Base-by-base conservation (phyloP, 2,888 invertebrate genomes). In the Dascillus cervinus region DNA sequence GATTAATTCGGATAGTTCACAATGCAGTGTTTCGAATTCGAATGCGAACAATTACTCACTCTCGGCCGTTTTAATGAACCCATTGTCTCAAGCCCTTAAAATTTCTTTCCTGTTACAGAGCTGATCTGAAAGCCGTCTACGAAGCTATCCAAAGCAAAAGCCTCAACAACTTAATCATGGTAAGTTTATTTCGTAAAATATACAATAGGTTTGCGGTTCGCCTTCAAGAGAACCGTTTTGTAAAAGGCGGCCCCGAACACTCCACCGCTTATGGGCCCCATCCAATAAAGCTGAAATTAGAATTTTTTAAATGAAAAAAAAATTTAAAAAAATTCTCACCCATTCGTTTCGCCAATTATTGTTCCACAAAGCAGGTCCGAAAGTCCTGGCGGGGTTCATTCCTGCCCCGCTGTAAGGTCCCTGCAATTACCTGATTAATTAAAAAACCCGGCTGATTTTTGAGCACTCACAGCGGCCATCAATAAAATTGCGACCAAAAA, bases 321-420 rank as follows among this genome's bases (percentile, higher is more conserved):
- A n/a, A n/a, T n/a, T n/a, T n/a, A n/a, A n/a, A n/a, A n/a, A n/a
- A n/a, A 13, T 32, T 47, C 66, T 65, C 50, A 77, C 64, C 83
- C 84, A 86, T 34, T 85, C 83, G n/a, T 64, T 49, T 0, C 55
- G 41, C 73, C 80, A 85, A 19, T 69, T 63, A 3, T 70, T 70
- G 9, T 77, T 77, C 72, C 79, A 77, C 3, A 85, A 44, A 0
- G 84, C 82, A 0, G 86, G 84, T 0, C 71, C 86, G 12, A 87
- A 69, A 4, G 71, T 72, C 41, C 81, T 64, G 1, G 75, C 80
- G 1, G 81, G 79, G 54, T 82, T 82, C 77, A 81, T 76, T 34
- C 78, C 77, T 27, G 77, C 73, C 1, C 79, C 78, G 3, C 78
- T 77, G 50, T 73, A 77, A 2, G 68, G 66, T 1, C 65, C 63